Percentiles rank a stretch among this genome's conserved stretches.
These are phyloP conservation scores for Anthonomus grandis DNA, from an alignment of 1,140 invertebrate species.

Conservation along the genomic window DNA sequence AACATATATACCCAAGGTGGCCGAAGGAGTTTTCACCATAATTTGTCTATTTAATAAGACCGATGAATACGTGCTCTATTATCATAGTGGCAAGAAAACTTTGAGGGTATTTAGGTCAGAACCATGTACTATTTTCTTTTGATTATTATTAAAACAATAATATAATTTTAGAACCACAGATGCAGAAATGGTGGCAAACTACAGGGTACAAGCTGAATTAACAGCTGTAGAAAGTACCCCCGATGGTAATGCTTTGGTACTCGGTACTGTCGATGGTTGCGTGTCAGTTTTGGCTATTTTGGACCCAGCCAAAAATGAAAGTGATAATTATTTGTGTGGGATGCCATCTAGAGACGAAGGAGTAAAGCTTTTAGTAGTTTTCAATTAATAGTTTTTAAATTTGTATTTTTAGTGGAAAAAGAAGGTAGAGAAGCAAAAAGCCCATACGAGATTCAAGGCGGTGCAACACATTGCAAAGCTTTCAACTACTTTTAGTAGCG, in stretches of 20 bases:
- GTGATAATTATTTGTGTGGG: conserved; percentile 61
- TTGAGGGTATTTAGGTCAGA: conserved; percentile 80
- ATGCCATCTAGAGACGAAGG: conserved; percentile 71
- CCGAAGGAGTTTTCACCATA: conserved; percentile 95
- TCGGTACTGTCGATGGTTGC: conserved; percentile 92
- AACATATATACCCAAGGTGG: conserved; percentile 86
- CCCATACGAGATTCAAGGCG: conserved; percentile 65
- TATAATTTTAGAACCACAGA: conserved; percentile 67
- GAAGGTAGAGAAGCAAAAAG: conserved; percentile 64
- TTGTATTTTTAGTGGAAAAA: conserved; percentile 61
- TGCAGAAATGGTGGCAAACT: conserved; percentile 89
- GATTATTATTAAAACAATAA: no score
- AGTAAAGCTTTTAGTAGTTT: conserved; percentile 43
- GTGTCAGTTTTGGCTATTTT: conserved; percentile 88
- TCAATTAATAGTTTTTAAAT: conserved; percentile 8
- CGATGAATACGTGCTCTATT: conserved; percentile 95
- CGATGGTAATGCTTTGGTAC: conserved; percentile 77
- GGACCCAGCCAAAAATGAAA: conserved; percentile 67
- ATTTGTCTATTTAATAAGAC: conserved; percentile 91
- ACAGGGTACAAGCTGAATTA: conserved; percentile 86
- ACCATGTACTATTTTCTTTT: neutral
- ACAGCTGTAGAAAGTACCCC: conserved; percentile 79
- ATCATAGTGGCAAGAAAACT: conserved; percentile 91
- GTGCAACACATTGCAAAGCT: conserved; percentile 56
- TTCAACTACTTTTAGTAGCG: conserved; percentile 41